Evolutionary conservation across 2,888 invertebrate species (phyloP), one percentile per base, ranked within the genome.

Genomic region (Cecidostiba fungosa): DNA sequence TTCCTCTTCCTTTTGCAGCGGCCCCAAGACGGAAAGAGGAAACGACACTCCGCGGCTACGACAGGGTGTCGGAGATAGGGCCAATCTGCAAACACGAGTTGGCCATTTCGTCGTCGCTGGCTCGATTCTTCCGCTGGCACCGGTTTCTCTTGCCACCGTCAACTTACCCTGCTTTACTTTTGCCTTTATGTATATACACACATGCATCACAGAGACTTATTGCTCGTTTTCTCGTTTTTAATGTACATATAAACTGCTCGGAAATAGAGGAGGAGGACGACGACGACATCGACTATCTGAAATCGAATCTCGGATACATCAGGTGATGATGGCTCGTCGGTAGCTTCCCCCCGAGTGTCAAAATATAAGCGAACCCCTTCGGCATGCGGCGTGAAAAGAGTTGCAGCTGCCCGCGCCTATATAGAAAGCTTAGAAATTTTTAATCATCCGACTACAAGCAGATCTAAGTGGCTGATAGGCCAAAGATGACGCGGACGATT

Each of bases 1-100:
- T 81, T 85, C 76, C 85, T 82, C 69, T 66, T 69, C 66, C 47
- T 36, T 43, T 50, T 26, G 69, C 43, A 23, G 23, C 43, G 43
- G 47, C 78, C 39, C 66, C 59, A 29, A 80, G 77, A 32, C 89
- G 89, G 91, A 90, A 91, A 92, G 90, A 92, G 92, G 92, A 92
- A 93, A 92, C 90, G 90, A 90, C 90, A 91, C 91, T 92, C 90
- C 90, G 88, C 87, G 87, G 81, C 90, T 89, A 84, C 91, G 90
- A 91, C 92, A 90, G 92, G 91, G 90, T 90, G 91, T 91, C 91
- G 32, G 89, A 92, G 93, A 92, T 93, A 93, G 90, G 91, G 90
- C 90, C 92, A 93, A 93, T 92, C 93, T 92, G 91, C 91, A 92
- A 93, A 93, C 93, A 93, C 91, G 93, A 91, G 90, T 93, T 92